Percentiles rank a stretch among this genome's conserved stretches.
Conservation (phyloP, 2,888 invertebrate genomes). For the Drosophila sordidapex region DNA sequence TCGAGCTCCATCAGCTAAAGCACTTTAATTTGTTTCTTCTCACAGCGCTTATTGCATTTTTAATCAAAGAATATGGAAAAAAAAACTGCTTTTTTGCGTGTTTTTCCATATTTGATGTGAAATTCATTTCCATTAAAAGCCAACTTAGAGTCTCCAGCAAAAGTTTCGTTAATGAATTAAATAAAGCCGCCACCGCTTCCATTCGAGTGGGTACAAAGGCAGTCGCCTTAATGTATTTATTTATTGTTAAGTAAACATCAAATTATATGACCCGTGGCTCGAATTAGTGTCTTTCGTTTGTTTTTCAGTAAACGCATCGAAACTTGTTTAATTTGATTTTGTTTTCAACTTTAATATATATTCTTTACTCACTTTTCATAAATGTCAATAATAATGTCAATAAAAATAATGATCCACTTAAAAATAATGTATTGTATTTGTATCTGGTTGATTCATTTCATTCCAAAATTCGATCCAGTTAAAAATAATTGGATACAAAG, state of each 20-base stretch:
- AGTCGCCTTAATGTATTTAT: neutral
- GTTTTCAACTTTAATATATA: neutral
- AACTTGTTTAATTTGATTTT: neutral
- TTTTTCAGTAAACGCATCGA: neutral
- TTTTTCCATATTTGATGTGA: conserved; percentile 37
- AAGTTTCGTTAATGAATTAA: conserved; percentile 12
- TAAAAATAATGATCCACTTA: neutral
- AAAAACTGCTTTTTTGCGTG: conserved; percentile 9
- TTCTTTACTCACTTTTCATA: neutral
- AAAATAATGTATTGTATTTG: neutral
- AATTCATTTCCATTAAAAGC: conserved; percentile 42
- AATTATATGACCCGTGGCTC: neutral
- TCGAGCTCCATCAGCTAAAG: neutral
- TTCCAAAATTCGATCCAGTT: accelerated
- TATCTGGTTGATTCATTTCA: neutral
- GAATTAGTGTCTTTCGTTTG: neutral
- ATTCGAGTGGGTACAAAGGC: neutral
- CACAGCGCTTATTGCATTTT: conserved; percentile 14
- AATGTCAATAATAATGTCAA: neutral
- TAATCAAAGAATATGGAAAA: conserved; percentile 11
- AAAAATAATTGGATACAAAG: neutral
- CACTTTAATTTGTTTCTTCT: conserved; percentile 4
- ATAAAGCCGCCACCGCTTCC: neutral
- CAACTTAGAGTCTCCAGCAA: conserved; percentile 28
- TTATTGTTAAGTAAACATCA: neutral